Base-by-base conservation (phyloP, 1,140 invertebrate species). In the Archegozetes longisetosus region DNA sequence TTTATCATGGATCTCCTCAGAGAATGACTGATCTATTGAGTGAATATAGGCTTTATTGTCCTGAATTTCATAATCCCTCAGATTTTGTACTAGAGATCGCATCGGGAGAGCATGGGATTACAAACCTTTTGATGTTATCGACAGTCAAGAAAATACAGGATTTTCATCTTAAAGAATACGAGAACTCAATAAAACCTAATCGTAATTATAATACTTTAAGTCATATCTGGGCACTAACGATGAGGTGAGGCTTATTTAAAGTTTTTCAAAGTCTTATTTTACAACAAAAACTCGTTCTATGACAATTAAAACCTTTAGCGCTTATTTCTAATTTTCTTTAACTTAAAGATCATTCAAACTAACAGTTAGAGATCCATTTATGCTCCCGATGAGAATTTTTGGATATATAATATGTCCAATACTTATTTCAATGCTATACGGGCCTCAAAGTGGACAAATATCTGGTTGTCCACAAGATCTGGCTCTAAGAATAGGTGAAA, bases 41-140 rank as follows among this genome's bases (percentile, higher is more conserved):
- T 25, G 6, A 40, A 53, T 26, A 27, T 47, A 25, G 25, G 1
- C 46, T 54, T 9, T n/a, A 53, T 17, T 60, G 58, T 54, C 58
- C 58, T 40, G 9, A 23, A 1, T 62, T 51, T 51, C 23, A 57
- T 22, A 95, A 95, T 73, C 90, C 91, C 47, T 89, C 91, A 55
- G 90, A 94, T 79, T 94, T 90, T 53, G 50, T 26, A 4, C 57
- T 58, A 52, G 61, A 62, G 29, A 26, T 62, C 25, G 61, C 61
- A 4, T 28, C 40, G 2, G 55, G 49, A 47, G 55, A 58, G 9
- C 52, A 58, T 58, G 61, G 61, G 9, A 17, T 14, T 20, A 55
- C 50, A 6, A 13, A 22, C 2, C 40, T 61, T 9, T 4, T n/a
- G 12, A 53, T 29, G 2, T n/a, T 62, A 22, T 47, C 6, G 14